Percentiles rank a stretch among this genome's conserved stretches.
Evolutionary conservation across 2,888 invertebrate species (phyloP).

Genomic region (Malthinus seriepunctatus): DNA sequence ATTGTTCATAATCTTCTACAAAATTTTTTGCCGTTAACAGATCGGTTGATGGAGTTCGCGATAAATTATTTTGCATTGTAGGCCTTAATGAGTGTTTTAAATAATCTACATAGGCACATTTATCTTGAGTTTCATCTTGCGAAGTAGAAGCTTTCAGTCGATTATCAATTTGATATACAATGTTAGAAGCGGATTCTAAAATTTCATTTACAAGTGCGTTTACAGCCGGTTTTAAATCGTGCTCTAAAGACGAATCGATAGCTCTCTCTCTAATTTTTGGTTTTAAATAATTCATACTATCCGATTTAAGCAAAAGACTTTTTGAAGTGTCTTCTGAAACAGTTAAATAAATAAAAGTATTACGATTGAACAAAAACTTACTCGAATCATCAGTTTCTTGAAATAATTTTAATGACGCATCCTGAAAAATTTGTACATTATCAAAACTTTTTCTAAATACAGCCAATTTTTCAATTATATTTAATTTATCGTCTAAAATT

Average conservation of each 20-base stretch:
- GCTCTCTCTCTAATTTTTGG: slow-evolving; percentile 17
- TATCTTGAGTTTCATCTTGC: neutral
- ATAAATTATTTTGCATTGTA: slow-evolving; percentile 39
- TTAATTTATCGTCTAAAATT: slow-evolving; percentile 49
- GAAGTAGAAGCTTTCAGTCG: slow-evolving; percentile 11
- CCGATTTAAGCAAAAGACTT: slow-evolving; percentile 3
- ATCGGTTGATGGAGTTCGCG: slow-evolving; percentile 45
- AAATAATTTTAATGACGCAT: slow-evolving; percentile 37
- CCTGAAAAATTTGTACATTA: slow-evolving; percentile 49
- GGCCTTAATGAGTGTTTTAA: slow-evolving; percentile 27
- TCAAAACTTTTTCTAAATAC: slow-evolving; percentile 54
- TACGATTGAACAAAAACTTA: neutral
- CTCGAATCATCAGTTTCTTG: slow-evolving; percentile 9
- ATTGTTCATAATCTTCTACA: slow-evolving; percentile 54
- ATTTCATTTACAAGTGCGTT: slow-evolving; percentile 36
- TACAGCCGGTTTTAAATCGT: slow-evolving; percentile 37
- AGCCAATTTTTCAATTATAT: slow-evolving; percentile 53
- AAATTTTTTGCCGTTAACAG: slow-evolving; percentile 50
- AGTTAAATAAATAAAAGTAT: neutral
- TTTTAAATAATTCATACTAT: slow-evolving; percentile 13
- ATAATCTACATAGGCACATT: slow-evolving; percentile 2
- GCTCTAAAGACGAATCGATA: slow-evolving; percentile 12
- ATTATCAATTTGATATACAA: slow-evolving; percentile 28
- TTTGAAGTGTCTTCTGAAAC: slow-evolving; percentile 12
- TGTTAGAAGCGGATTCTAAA: slow-evolving; percentile 28